These are phyloP conservation scores for Scolopax rusticola DNA, from an alignment of 2,797 vertebrate genomes.

Conservation along the genomic window DNA sequence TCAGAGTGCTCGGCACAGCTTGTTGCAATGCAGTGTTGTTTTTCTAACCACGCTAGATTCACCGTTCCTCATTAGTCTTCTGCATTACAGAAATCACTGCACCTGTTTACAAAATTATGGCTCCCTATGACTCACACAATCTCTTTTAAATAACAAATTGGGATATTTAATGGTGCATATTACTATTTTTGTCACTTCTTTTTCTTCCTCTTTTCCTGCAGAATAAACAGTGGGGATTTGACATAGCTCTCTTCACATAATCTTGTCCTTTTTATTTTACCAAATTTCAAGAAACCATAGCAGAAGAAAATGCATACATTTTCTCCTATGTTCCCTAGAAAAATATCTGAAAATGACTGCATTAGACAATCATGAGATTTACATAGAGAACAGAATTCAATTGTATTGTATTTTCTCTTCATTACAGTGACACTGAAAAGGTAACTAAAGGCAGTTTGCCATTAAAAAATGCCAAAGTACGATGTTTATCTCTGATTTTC, in stretches of 20 bases:
- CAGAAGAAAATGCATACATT: not conserved
- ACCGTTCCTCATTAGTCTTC: not conserved
- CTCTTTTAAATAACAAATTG: not conserved
- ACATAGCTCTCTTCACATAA: rapidly evolving
- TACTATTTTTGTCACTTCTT: not conserved
- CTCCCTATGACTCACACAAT: not conserved
- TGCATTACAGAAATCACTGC: not conserved
- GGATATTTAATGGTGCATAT: not conserved
- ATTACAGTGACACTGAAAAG: not conserved
- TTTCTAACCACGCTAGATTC: not conserved
- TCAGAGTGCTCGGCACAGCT: not conserved
- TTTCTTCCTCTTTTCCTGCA: not conserved
- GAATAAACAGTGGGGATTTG: not conserved
- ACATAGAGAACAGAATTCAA: not conserved
- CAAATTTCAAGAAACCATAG: not conserved
- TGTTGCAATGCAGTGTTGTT: not conserved
- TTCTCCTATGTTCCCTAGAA: not conserved
- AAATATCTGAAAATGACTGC: not conserved
- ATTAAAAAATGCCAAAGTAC: not conserved
- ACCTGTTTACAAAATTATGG: not conserved
- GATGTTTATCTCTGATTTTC: not conserved
- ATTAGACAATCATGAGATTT: not conserved
- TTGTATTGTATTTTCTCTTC: not conserved
- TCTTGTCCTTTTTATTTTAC: not conserved
- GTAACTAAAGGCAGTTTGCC: not conserved